Evolutionary conservation across 2,797 vertebrate species (phyloP).

Genomic region (Hemibagrus guttatus): DNA sequence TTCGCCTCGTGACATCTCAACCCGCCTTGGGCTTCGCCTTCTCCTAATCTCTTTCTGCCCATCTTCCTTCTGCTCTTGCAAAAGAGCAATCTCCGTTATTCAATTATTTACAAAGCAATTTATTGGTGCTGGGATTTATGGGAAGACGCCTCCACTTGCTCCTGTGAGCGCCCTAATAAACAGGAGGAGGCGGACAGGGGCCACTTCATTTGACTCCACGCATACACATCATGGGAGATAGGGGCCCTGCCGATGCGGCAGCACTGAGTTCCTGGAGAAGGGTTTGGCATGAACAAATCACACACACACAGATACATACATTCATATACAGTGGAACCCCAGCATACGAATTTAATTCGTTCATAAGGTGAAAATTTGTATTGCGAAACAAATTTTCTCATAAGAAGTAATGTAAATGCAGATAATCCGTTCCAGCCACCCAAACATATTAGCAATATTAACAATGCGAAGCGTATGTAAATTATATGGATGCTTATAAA

Average conservation of each 20-base stretch:
- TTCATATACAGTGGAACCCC: no score
- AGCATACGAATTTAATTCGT: no score
- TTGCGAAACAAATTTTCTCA: no score
- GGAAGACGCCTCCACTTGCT: conserved; percentile 40
- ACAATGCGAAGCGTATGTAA: no score
- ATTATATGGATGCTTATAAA: no score
- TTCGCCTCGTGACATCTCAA: conserved; percentile 52
- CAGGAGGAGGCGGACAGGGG: conserved; percentile 25
- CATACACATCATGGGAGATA: not conserved
- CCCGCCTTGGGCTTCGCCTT: conserved; percentile 57
- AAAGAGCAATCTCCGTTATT: conserved; percentile 69
- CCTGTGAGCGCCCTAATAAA: conserved; percentile 56
- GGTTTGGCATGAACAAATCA: not conserved
- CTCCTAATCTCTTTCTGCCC: conserved; percentile 46
- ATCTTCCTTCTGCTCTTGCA: conserved; percentile 55
- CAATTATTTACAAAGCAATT: conserved; percentile 77
- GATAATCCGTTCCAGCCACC: no score
- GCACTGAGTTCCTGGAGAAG: not conserved
- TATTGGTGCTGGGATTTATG: conserved; percentile 58
- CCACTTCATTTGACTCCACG: conserved; percentile 29
- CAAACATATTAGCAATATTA: no score
- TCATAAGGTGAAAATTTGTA: no score
- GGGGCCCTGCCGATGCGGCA: not conserved
- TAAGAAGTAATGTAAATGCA: no score
- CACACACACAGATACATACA: not conserved